Base-by-base conservation (phyloP, 2,113 vertebrate species). In the Pseudopodoces humilis region DNA sequence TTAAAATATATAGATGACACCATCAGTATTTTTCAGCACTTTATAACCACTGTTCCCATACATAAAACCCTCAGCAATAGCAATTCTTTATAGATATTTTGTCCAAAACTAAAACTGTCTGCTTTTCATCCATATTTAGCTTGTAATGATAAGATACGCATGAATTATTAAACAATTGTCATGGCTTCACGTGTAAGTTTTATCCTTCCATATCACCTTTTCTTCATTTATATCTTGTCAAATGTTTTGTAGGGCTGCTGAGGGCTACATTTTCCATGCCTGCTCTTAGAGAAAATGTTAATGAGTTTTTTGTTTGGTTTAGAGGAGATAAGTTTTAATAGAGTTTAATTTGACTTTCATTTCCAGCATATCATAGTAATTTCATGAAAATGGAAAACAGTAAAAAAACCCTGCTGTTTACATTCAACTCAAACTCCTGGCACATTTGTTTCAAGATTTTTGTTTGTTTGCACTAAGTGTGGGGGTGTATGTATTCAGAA, bases 331-430 rank as follows among this genome's bases (percentile, higher is more conserved):
- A 47, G 22, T 88, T 82, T 65, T 86, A 65, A 75, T 41, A 71
- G 35, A 39, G 50, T 67, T 86, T 83, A 71, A 71, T 83, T 90
- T 80, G 11, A 77, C 30, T 91, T 92, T 58, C 13, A 50, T 93
- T 92, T 85, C 41, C 37, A 69, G 13, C 14, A 12, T 84, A 74
- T 50, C 24, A 52, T 6, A 39, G 15, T 43, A 70, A 28, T 87
- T 89, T 58, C 27, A 46, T 35, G 31, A 70, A 90, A 91, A 84
- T 21, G 7, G 14, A 84, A 86, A 87, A 62, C 41, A 63, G 7
- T 31, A 20, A 39, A 63, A 76, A 64, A 85, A 6, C 49, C 13
- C 43, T 63, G 4, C 16, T 79, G 9, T 46, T 78, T 63, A 39
- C 52, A 28, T 76, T 82, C 6, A 6, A 68, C 78, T 71, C 27